These are phyloP conservation scores for Corythornis cristatus DNA, from an alignment of 2,113 vertebrate genomes.

Conservation along the genomic window DNA sequence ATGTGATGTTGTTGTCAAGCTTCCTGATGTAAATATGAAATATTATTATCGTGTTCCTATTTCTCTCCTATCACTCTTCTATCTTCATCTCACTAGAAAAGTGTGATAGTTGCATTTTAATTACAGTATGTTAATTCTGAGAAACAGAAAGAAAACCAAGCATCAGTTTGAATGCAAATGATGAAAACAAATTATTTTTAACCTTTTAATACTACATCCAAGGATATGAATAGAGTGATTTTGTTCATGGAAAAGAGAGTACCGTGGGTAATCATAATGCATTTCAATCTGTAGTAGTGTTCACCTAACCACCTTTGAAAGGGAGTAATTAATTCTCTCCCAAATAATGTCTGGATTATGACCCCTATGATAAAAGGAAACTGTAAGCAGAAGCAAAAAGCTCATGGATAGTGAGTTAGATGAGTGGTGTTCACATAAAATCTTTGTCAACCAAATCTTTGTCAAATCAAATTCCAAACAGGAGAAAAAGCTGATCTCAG, in stretches of 20 bases:
- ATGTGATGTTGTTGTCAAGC: conserved; percentile 72
- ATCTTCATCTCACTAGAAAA: neutral
- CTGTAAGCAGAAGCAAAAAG: neutral
- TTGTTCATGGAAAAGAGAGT: neutral
- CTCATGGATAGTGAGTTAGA: neutral
- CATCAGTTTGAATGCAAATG: neutral
- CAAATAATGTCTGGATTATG: neutral
- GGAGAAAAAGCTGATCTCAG: neutral
- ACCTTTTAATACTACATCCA: neutral
- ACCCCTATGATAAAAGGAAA: neutral
- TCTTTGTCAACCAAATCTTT: neutral
- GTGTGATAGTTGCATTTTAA: neutral
- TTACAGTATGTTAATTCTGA: neutral
- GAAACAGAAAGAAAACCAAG: neutral
- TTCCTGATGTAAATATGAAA: conserved; percentile 71
- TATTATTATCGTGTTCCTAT: neutral
- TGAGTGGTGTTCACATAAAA: neutral
- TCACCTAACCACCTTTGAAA: neutral
- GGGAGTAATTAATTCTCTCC: neutral
- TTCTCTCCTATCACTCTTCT: neutral
- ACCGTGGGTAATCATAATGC: neutral
- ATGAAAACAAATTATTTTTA: neutral
- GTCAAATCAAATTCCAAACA: neutral
- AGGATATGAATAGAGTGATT: neutral
- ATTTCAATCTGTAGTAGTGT: neutral